Base-by-base conservation (phyloP, 2,888 invertebrate genomes). In the Anorthoa munda region DNA sequence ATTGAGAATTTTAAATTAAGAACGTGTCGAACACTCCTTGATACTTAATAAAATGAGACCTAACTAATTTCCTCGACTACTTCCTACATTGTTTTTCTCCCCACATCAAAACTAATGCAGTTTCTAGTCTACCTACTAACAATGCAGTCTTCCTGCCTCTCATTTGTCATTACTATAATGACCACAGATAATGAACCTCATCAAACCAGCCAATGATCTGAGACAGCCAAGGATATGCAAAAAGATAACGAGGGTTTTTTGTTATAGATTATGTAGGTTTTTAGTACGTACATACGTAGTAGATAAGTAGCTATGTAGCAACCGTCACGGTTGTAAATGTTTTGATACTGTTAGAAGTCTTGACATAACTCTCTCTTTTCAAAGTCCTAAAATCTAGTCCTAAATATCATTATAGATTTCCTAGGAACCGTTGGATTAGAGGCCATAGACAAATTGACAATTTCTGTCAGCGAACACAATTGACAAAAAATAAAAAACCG, bases 151-250 rank as follows among this genome's bases (percentile, higher is more conserved):
- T 93, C 92, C 92, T 92, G 81, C n/a, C 64, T 70, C 74, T 84
- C 61, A 75, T 69, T 65, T 61, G 51, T 81, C 79, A 84, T 86
- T 86, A 86, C 75, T 17, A 79, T 92, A 93, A 93, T 91, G 90
- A 89, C 85, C 60, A 63, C 67, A 65, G 66, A 76, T 87, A 88
- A 87, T 82, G 86, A 89, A 74, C 61, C 72, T 88, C 81, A 94
- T 95, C 94, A 94, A 93, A 80, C 75, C 87, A 86, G 65, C 88
- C 93, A 93, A 86, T 91, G 90, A 88, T 85, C 92, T 93, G 95
- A 87, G 82, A 94, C 93, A 61, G 83, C 92, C 93, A 95, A 95
- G 95, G 95, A 94, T 93, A 91, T 92, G 90, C 90, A 95, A 95
- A 94, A 95, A 94, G 87, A 55, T 73, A 82, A 65, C 78, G 66